Base-by-base conservation (phyloP, 2,113 vertebrate species). In the Chelonoidis abingdonii region DNA sequence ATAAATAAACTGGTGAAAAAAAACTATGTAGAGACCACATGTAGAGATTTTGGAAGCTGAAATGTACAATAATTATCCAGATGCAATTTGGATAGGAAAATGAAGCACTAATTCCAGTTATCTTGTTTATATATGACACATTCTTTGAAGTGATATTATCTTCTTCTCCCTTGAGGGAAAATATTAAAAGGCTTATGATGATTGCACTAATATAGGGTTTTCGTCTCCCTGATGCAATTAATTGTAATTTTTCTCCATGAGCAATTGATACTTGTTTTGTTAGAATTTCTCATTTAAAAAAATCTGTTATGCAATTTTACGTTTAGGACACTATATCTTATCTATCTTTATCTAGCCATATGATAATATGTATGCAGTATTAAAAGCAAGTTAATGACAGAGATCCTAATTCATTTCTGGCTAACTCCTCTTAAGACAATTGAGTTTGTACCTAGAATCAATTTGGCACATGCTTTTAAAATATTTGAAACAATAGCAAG, bases 11-110 rank as follows among this genome's bases (percentile, higher is more conserved):
- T 59, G 27, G 7, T 69, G 16, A 21, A 31, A 35, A n/a, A 69
- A n/a, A 69, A 19, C 35, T n/a, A n/a, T n/a, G n/a, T n/a, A n/a
- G 65, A 69, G 31, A n/a, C 65, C 35, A 38, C 65, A 38, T 69
- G 35, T 69, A n/a, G 16, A 69, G 16, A 69, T 69, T 38, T 69
- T 38, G 35, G 17, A 69, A 69, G 35, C 7, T 21, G 35, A 69
- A 69, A 38, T n/a, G 35, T 38, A 69, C 35, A n/a, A 17, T 35
- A 47, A 76, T 69, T 89, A n/a, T 69, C 79, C 47, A 90, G 52
- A 41, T 84, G 14, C 6, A 12, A 69, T 93, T 91, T 47, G 44
- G 24, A n/a, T 41, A 6, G 59, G n/a, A 80, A 94, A 95, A 88
- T 9, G 1, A 27, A 87, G 13, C 59, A 11, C 62, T 95, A 6